phyloP scores from a whole-genome alignment of 2,113 vertebrate species.

The Nycticryphes semicollaris region DNA sequence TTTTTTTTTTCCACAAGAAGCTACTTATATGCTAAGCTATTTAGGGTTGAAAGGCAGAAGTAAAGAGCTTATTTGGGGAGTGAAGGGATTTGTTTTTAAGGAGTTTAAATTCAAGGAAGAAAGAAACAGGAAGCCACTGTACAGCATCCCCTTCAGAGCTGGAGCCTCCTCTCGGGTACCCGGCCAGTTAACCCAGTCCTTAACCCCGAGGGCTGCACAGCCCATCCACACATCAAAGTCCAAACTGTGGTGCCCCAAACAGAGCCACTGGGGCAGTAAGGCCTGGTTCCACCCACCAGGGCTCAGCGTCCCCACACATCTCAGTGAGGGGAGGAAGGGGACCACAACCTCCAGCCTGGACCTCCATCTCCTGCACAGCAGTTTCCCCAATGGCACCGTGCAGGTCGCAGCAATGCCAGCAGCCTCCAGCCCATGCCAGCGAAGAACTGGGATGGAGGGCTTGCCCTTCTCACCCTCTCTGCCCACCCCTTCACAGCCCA shows the following conservation, averaged over 20 bases:
- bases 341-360: not conserved
- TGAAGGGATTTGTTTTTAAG: conserved; percentile 18
- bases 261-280: not conserved
- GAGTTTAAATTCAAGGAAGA: not conserved
- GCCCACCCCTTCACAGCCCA: not conserved
- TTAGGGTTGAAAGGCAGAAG: conserved; percentile 58
- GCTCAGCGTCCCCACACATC: accelerated
- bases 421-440: not conserved
- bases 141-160: not conserved
- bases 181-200: not conserved
- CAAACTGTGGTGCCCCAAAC: not conserved
- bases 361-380: not conserved
- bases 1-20: conserved; percentile 1
- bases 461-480: not conserved
- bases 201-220: not conserved
- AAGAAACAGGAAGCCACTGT: not conserved
- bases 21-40: conserved; percentile 59
- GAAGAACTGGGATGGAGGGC: not conserved
- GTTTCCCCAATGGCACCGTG: not conserved
- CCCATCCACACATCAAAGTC: not conserved
- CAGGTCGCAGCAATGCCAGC: not conserved
- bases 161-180: not conserved
- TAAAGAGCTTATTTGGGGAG: conserved; percentile 59
- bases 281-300: not conserved
- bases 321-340: not conserved